These are phyloP conservation scores for Penelope pileata DNA, from an alignment of 2,113 vertebrate genomes.

Conservation along the genomic window DNA sequence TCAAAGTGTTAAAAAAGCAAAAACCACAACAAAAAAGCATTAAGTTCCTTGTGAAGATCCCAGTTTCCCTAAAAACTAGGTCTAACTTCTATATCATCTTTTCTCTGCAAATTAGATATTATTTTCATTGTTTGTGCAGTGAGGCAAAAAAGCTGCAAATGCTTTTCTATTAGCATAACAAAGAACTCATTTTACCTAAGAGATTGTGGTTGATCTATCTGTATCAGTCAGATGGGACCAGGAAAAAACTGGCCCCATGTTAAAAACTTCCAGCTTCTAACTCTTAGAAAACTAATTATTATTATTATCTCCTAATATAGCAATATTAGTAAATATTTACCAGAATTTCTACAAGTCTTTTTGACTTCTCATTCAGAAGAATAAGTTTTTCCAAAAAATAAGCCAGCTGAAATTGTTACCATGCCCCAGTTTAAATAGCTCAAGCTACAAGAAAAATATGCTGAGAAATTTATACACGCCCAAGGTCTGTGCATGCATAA, in stretches of 20 bases:
- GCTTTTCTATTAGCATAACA: background rate
- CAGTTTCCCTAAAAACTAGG: background rate
- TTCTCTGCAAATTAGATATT: background rate
- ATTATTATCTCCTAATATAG: background rate
- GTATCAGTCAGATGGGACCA: background rate
- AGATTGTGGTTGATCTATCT: background rate
- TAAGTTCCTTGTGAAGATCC: background rate
- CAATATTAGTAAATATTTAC: background rate
- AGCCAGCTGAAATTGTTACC: background rate
- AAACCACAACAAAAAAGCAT: background rate
- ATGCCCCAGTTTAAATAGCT: background rate
- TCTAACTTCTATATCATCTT: background rate
- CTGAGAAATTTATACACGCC: background rate
- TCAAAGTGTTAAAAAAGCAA: background rate
- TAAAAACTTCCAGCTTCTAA: background rate
- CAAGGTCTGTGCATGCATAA: accelerated
- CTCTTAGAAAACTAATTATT: background rate
- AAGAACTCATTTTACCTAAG: background rate
- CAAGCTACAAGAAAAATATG: background rate
- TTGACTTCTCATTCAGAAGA: background rate
- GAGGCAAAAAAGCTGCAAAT: background rate
- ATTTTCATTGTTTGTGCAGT: background rate
- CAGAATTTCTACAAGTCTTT: background rate
- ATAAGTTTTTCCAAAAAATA: background rate
- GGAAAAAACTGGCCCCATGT: background rate